Evolutionary conservation across 2,888 invertebrate species (phyloP).

Genomic region (Drosophila peninsularis): DNA sequence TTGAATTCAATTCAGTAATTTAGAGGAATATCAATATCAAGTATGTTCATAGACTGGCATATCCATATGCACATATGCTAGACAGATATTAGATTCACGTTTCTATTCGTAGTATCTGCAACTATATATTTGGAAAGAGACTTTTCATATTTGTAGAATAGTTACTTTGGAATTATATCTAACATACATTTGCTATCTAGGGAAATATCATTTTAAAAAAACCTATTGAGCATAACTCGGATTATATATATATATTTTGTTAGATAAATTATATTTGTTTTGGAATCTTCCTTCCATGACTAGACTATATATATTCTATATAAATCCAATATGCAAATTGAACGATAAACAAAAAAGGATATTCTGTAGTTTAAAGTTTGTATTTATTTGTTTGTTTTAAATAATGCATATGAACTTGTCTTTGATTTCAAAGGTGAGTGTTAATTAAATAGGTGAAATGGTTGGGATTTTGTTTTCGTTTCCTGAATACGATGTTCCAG

Average conservation of each 20-base stretch:
- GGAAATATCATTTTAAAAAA: constrained; percentile 18
- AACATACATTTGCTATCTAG: constrained; percentile 34
- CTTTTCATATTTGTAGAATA: constrained; percentile 11
- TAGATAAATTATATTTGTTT: constrained; percentile 10
- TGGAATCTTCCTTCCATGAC: constrained; percentile 29
- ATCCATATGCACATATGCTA: constrained; percentile 2
- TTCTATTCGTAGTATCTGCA: constrained; percentile 24
- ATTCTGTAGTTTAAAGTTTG: constrained; percentile 46
- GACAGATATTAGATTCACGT: constrained; percentile 15
- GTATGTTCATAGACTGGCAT: constrained; percentile 25
- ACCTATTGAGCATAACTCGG: constrained; percentile 30
- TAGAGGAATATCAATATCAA: constrained; percentile 42
- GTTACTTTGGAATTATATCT: constrained; percentile 5
- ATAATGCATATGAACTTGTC: constrained; percentile 60
- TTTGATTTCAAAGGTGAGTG: constrained; percentile 56
- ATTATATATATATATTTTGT: constrained; percentile 10
- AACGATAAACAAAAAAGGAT: constrained; percentile 29
- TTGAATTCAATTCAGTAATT: constrained; percentile 45
- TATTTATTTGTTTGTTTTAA: constrained; percentile 55
- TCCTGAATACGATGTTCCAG: constrained; percentile 26
- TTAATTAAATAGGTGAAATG: constrained; percentile 48
- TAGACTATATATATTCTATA: constrained; percentile 36
- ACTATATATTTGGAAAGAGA: constrained; percentile 44
- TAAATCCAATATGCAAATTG: constrained; percentile 1
- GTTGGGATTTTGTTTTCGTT: constrained; percentile 6